Base-by-base conservation (phyloP, 2,797 vertebrate species). In the Hippoglossus hippoglossus region DNA sequence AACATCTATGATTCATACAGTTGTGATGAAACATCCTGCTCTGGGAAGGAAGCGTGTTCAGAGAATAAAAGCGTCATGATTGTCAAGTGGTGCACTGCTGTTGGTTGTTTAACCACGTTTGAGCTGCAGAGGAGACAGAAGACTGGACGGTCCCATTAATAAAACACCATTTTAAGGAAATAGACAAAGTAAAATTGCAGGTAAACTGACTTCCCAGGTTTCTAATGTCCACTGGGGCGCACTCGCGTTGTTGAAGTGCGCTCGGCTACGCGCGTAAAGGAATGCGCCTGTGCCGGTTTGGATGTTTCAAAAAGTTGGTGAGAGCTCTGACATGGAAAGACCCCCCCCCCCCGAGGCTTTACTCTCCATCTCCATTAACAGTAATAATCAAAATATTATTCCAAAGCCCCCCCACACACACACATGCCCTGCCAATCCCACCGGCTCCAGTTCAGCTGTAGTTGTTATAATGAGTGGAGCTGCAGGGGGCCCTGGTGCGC, bases 211-310 rank as follows among this genome's bases (percentile, higher is more conserved):
- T 80, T 56, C 22, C 5, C 1, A 49, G 5, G 34, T 13, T 52
- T 49, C 15, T n/a, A 0, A 65, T 60, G 41, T 36, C 67, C 16
- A 39, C 3, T 12, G 31, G 25, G 55, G 51, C 47, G 6, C 61
- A 5, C 24, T 65, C 78, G 73, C 53, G 65, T 16, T 18, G 59
- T 54, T 56, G 22, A 34, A 31, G 50, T 31, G 68, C 44, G 58
- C 16, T 28, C 73, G 81, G 80, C 63, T 51, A 70, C 82, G 89
- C 80, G 87, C 84, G 53, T 79, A 57, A 39, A 86, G 78, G 89
- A 92, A 93, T 91, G 90, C 64, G 80, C 70, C 61, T 60, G 49
- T 80, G 81, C 66, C 53, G 78, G 81, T 88, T 89, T 51, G 53
- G 59, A 79, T 56, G 58, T 57, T 46, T 73, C 44, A 70, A 22